A percentile compares a stretch with the other conserved stretches of the same genome.
Evolutionary conservation across 2,797 vertebrate species (phyloP).

Genomic region (Sebastes vulpes): DNA sequence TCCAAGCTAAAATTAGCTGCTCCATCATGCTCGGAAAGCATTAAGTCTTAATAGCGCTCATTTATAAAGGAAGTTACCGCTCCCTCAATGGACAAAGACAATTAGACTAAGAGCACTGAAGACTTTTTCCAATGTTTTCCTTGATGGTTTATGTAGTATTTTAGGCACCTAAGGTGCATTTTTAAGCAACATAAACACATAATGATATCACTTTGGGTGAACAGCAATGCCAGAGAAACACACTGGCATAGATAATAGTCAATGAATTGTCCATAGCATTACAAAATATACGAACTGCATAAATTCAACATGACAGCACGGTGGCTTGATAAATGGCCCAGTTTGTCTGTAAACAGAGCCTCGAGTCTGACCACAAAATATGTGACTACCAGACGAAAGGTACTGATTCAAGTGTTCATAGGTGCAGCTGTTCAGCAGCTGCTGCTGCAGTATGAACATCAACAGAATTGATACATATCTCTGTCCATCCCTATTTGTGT

Average conservation of each 20-base stretch:
- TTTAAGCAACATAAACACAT: not conserved
- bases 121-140: constrained; percentile 50
- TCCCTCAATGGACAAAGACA: constrained; percentile 51
- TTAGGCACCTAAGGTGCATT: not conserved
- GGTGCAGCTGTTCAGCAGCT: not conserved
- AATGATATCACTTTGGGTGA: not conserved
- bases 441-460: not conserved
- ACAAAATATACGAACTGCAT: not conserved
- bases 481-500: not conserved
- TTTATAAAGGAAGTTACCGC: constrained; percentile 70
- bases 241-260: not conserved
- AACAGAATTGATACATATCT: not conserved
- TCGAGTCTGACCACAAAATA: not conserved
- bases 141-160: constrained; percentile 7
- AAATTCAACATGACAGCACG: not conserved
- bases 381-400: not conserved
- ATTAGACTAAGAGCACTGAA: constrained; percentile 47
- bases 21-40: constrained; percentile 75
- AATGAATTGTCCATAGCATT: not conserved
- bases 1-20: constrained; percentile 77
- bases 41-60: constrained; percentile 73
- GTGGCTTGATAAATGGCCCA: not conserved
- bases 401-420: not conserved
- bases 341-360: not conserved
- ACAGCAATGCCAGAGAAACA: not conserved